Percentiles rank a stretch among this genome's conserved stretches.
Evolutionary conservation across 2,797 vertebrate genomes (phyloP).

Genomic region (Rhinoraja longicauda): DNA sequence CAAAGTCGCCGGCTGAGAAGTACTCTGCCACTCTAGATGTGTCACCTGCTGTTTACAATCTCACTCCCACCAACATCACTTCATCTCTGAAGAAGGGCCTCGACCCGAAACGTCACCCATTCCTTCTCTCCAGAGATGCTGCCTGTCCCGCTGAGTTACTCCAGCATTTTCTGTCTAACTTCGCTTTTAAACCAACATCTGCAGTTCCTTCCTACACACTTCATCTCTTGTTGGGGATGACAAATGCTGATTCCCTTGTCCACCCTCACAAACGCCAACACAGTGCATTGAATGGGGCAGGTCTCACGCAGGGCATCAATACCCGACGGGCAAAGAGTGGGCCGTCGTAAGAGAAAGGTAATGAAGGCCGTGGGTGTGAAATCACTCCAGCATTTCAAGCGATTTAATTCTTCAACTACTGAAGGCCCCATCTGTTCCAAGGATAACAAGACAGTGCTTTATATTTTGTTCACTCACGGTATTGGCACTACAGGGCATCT

Average conservation of each 20-base stretch:
- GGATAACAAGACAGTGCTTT: conserved; percentile 2
- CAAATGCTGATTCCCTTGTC: conserved; percentile 14
- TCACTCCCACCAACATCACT: conserved; percentile 23
- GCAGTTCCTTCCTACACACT: no score
- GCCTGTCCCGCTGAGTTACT: no score
- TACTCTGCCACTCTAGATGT: neutral
- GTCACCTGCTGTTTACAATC: conserved; percentile 21
- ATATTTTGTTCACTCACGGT: neutral
- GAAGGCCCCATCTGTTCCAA: neutral
- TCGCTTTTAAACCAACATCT: no score
- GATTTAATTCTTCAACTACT: conserved; percentile 11
- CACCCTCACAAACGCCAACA: conserved; percentile 23
- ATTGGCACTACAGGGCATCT: no score
- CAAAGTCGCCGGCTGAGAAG: neutral
- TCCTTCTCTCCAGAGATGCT: no score
- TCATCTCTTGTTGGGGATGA: neutral
- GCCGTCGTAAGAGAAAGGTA: neutral
- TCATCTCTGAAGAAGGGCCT: no score
- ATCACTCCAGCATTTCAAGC: neutral
- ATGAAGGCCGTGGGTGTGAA: neutral
- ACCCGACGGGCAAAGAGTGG: conserved; percentile 2
- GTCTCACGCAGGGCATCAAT: conserved; percentile 3
- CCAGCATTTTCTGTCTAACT: no score
- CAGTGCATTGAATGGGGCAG: neutral
- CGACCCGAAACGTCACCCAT: no score